Evolutionary conservation across 1,140 invertebrate genomes (phyloP), one percentile per base, ranked within the genome.

Genomic region (Penaeus chinensis): DNA sequence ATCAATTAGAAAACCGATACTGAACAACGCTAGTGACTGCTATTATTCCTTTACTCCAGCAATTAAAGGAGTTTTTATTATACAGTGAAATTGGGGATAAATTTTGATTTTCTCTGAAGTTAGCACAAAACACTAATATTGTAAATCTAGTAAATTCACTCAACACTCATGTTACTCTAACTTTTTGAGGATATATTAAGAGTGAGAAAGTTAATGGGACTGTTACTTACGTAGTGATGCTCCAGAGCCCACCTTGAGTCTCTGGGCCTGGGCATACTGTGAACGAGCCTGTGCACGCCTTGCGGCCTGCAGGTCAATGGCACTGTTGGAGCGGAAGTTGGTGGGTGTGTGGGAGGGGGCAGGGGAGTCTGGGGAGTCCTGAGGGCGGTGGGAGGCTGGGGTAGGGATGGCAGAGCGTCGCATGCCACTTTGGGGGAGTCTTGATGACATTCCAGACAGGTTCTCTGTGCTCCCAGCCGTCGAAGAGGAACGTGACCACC

Each of bases 221-320:
- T 27, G 69, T 24, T 90, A 95, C 95, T 95, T 93, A 96, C 96
- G 95, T 91, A 95, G 92, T 89, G 95, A 96, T 47, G 95, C 95
- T 90, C 94, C 95, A 86, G 94, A 94, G 79, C 94, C 94, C 66
- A 94, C 93, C 92, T 96, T 96, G 87, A 95, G 94, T 47, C 96
- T 93, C 74, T 95, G 94, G 92, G 96, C 94, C 89, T 95, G 95
- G 27, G 96, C 95, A 92, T 97, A 97, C 89, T 96, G 94, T 61
- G 95, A 94, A 85, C 96, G 93, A 0, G 95, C 96, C 90, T 96
- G 96, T 24, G 97, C 97, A 82, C 97, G 93, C 92, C 97, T 95
- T 42, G 95, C 97, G 18, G 97, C 96, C 90, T 96, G 96, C 82
- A 97, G 94, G 93, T 99, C 98, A 91, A 98, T 96, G 66, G 97